These are phyloP conservation scores for Hirudo medicinalis DNA, from an alignment of 1,140 invertebrate species.

Conservation along the genomic window DNA sequence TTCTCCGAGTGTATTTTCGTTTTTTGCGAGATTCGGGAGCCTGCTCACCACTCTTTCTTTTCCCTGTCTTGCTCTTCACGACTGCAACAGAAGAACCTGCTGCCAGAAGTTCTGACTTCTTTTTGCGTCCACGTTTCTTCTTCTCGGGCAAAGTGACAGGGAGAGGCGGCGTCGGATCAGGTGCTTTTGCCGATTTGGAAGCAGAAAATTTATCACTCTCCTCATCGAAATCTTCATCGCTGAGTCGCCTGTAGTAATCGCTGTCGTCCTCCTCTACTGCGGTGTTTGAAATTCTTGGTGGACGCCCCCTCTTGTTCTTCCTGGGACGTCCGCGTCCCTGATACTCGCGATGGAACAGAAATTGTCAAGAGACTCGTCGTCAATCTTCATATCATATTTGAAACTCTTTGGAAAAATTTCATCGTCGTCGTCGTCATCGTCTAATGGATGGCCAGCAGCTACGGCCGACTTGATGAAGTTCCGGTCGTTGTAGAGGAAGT, in stretches of 20 bases:
- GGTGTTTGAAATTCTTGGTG: not conserved
- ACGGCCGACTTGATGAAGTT: not conserved
- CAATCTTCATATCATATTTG: not conserved
- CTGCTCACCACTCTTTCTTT: too few relatives aligned
- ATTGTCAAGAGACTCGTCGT: not conserved
- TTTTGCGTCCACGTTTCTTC: not conserved
- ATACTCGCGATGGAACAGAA: too few relatives aligned
- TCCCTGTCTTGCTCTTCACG: too few relatives aligned
- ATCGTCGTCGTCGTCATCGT: not conserved
- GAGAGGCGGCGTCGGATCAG: not conserved
- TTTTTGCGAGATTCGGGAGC: too few relatives aligned
- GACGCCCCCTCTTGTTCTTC: too few relatives aligned
- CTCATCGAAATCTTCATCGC: conserved; percentile 3
- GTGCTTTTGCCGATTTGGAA: not conserved
- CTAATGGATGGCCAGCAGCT: too few relatives aligned
- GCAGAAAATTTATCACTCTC: not conserved
- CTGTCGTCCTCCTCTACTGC: not conserved
- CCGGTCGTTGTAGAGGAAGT: not conserved
- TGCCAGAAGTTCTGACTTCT: not conserved
- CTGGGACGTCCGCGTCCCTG: too few relatives aligned
- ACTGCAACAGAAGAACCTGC: too few relatives aligned
- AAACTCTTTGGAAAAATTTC: not conserved
- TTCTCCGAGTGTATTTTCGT: too few relatives aligned
- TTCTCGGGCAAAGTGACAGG: not conserved
- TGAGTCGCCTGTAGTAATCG: conserved; percentile 5